Conservation (phyloP, 2,888 invertebrate species). For the Halictus quadricinctus region DNA sequence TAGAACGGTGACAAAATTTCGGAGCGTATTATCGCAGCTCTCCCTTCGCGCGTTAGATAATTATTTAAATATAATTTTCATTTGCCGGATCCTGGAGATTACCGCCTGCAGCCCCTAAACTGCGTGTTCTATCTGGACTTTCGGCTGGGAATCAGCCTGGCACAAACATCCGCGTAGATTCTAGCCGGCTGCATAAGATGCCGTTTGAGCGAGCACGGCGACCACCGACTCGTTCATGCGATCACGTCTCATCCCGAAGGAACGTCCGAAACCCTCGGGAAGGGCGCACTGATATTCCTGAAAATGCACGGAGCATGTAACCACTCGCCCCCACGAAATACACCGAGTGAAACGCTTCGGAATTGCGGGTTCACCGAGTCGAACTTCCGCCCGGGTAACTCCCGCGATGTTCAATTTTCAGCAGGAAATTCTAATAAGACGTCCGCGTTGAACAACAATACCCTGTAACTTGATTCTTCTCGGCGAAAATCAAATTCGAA, state of each 20-base stretch:
- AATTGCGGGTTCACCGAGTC: slow-evolving; percentile 46
- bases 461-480: neutral
- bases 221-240: slow-evolving; percentile 49
- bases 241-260: slow-evolving; percentile 54
- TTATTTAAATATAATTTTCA: neutral
- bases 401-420: slow-evolving; percentile 36
- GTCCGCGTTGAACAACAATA: neutral
- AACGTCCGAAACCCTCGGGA: slow-evolving; percentile 40
- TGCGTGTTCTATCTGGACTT: slow-evolving; percentile 22
- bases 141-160: slow-evolving; percentile 27
- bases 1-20: neutral
- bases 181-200: slow-evolving; percentile 48
- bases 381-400: slow-evolving; percentile 27
- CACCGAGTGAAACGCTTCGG: slow-evolving; percentile 43
- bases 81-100: neutral
- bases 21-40: neutral
- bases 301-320: slow-evolving; percentile 55
- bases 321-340: slow-evolving; percentile 36
- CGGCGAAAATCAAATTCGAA: neutral
- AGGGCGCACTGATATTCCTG: slow-evolving; percentile 48
- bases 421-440: slow-evolving; percentile 34
- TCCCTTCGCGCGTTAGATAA: neutral
- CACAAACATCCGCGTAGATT: slow-evolving; percentile 65
- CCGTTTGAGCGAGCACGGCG: slow-evolving; percentile 34
- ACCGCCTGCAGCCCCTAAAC: slow-evolving; percentile 12